Conservation (phyloP, 2,113 vertebrate genomes). For the Plotosus lineatus region DNA sequence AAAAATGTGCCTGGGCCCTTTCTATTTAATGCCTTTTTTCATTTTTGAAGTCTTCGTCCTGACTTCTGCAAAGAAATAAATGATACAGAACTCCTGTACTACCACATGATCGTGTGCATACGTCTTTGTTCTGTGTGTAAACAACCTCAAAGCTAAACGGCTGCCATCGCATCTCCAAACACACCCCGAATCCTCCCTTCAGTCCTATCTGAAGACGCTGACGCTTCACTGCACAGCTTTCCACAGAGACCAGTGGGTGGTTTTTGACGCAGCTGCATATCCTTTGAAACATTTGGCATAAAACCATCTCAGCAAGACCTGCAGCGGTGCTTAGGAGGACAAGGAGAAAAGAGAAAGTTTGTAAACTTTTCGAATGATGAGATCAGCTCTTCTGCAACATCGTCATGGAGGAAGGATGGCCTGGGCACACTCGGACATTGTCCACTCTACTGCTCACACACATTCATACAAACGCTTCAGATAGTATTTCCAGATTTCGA, state of each 20-base stretch:
- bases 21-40: slow-evolving; percentile 10
- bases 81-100: not conserved
- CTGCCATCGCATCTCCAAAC: slow-evolving; percentile 46
- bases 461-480: not conserved
- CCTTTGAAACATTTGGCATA: slow-evolving; percentile 48
- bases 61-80: not conserved
- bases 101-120: not conserved
- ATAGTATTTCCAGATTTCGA: not conserved
- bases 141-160: slow-evolving; percentile 52
- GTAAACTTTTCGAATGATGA: slow-evolving; percentile 16
- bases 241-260: slow-evolving; percentile 44
- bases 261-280: slow-evolving; percentile 38
- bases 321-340: slow-evolving; percentile 43
- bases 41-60: not conserved
- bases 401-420: not conserved
- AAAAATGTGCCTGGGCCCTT: slow-evolving; percentile 20
- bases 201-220: slow-evolving; percentile 39
- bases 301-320: slow-evolving; percentile 43
- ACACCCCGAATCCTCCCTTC: slow-evolving; percentile 37
- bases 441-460: not conserved
- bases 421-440: not conserved
- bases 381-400: slow-evolving; percentile 5
- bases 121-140: slow-evolving; percentile 30
- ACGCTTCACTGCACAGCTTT: slow-evolving; percentile 43
- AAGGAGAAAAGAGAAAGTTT: slow-evolving; percentile 38